These are phyloP conservation scores for Vombatus ursinus DNA, from an alignment of 2,113 vertebrate genomes.

Conservation along the genomic window DNA sequence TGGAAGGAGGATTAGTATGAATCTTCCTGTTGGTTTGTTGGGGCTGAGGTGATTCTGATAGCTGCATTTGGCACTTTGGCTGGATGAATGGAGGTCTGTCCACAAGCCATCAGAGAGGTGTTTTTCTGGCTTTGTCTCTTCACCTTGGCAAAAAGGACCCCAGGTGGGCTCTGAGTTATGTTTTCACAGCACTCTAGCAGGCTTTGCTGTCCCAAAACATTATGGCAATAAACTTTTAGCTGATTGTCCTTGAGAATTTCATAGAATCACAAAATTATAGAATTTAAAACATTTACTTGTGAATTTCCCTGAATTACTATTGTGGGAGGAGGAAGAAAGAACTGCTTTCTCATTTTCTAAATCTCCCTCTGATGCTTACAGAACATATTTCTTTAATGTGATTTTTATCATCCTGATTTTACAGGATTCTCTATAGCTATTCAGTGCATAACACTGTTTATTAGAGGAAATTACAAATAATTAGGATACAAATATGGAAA, in stretches of 20 bases:
- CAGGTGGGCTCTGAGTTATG: neutral
- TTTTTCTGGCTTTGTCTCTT: neutral
- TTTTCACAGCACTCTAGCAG: accelerated
- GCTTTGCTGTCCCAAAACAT: too few species aligned
- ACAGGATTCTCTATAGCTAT: conserved; percentile 51
- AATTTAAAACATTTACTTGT: accelerated
- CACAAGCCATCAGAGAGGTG: accelerated
- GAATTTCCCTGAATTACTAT: neutral
- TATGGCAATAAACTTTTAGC: neutral
- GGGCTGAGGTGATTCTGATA: neutral
- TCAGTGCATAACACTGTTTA: conserved; percentile 57
- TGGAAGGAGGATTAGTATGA: neutral
- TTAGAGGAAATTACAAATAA: conserved; percentile 60
- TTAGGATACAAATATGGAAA: conserved; percentile 59
- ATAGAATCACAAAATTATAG: neutral
- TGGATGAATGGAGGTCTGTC: neutral
- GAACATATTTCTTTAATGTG: neutral
- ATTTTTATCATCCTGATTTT: conserved; percentile 46
- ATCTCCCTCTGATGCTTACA: neutral
- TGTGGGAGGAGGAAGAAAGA: neutral
- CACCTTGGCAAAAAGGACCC: neutral
- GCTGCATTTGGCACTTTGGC: neutral
- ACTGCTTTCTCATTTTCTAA: accelerated
- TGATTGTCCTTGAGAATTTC: accelerated
- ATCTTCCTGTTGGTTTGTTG: neutral